Evolutionary conservation across 2,888 invertebrate genomes (phyloP), one percentile per base, ranked within the genome.

Genomic region (Dynastes grantii): DNA sequence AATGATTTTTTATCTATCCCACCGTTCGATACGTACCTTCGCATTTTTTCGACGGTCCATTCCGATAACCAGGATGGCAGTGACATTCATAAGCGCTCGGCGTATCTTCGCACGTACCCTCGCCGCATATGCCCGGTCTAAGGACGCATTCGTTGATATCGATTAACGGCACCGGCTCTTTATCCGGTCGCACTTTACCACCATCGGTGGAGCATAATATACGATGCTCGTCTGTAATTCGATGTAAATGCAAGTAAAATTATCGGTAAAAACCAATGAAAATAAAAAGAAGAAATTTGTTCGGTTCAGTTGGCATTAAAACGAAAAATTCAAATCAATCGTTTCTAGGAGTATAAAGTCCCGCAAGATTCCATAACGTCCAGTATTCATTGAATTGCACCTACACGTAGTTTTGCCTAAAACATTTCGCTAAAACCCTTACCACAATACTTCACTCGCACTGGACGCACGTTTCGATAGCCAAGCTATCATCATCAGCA

Each of bases 51-150:
- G 88, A 88, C 81, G 88, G 86, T 82, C 87, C 88, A 49, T 86
- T 86, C 88, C 87, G 85, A 80, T 90, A 95, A 68, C 96, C 96
- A 13, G 92, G 90, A 88, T 93, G 92, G 86, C 96, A 96, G 79
- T 93, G 91, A 87, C 96, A 96, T 81, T 93, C 92, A 87, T 95
- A 95, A 86, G 95, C 96, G 68, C 93, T 92, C 63, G 91, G 91
- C 73, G 93, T 94, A 85, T 95, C 95, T 61, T 94, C 90, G 85
- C 96, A 96, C 29, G 29, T 22, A 0, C 95, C 95, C 0, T 94
- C 91, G 0, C 93, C 94, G 84, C 96, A 95, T 85, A 96, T 93
- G 83, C 93, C 93, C 77, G 92, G 92, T 80, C 95, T 88, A 76
- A 96, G 88, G 86, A 93, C 92, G 87, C 96, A 95, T 89, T 96